Evolutionary conservation across 2,888 invertebrate genomes (phyloP).

Genomic region (Fabriciana adippe): DNA sequence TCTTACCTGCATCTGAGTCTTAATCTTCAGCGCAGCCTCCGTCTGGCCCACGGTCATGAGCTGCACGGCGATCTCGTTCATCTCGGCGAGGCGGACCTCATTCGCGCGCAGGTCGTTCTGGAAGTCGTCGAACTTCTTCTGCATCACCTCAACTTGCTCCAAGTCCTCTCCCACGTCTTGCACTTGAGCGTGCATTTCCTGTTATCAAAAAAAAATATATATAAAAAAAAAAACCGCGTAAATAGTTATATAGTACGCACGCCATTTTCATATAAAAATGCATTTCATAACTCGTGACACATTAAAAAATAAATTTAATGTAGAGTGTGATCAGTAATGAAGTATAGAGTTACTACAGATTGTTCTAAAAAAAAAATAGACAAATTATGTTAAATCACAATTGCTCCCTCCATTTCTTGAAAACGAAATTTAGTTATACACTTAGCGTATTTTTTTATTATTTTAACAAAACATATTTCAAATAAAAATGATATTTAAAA

Average conservation of each 20-base stretch:
- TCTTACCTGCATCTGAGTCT: slow-evolving; percentile 95
- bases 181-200: slow-evolving; percentile 97
- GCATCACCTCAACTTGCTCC: slow-evolving; percentile 99
- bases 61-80: slow-evolving; percentile 99
- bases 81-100: slow-evolving; percentile 98
- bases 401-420: no score
- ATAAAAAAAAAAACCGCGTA: not conserved
- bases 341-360: no score
- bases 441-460: no score
- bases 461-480: no score
- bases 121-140: slow-evolving; percentile 99
- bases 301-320: no score
- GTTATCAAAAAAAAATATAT: slow-evolving; percentile 16
- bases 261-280: no score
- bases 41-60: slow-evolving; percentile 98
- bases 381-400: no score
- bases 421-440: no score
- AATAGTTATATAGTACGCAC: no score
- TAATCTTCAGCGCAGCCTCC: slow-evolving; percentile 98
- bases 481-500: not conserved
- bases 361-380: not conserved
- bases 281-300: no score
- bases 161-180: slow-evolving; percentile 98
- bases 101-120: slow-evolving; percentile 98
- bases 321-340: no score